Conservation (phyloP, 2,113 vertebrate genomes). For the Bothrops jararaca region DNA sequence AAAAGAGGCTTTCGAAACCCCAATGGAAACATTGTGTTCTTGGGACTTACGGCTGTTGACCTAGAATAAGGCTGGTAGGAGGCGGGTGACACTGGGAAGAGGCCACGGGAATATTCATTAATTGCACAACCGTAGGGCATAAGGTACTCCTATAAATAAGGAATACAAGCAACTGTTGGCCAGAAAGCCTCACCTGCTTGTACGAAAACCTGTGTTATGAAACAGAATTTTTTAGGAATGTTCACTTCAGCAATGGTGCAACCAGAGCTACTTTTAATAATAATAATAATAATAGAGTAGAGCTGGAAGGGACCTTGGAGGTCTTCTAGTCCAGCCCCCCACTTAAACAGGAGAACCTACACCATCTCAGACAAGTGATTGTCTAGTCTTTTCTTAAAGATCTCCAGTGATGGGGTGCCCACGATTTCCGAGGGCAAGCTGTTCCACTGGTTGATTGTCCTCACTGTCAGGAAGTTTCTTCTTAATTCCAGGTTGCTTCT, state of each 20-base stretch:
- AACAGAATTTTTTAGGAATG: conserved; percentile 2
- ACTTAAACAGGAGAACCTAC: too few relatives aligned
- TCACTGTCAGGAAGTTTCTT: too few relatives aligned
- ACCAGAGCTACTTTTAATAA: background rate
- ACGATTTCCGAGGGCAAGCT: too few relatives aligned
- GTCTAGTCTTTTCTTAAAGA: too few relatives aligned
- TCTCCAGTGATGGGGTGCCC: too few relatives aligned
- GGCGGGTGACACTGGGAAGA: conserved; percentile 63
- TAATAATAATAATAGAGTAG: too few relatives aligned
- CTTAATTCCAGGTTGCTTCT: too few relatives aligned
- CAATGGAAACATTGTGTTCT: conserved; percentile 54
- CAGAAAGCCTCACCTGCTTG: conserved; percentile 20
- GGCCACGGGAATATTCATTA: conserved; percentile 69
- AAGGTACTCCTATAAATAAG: conserved; percentile 72
- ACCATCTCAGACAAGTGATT: too few relatives aligned
- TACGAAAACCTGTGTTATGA: background rate
- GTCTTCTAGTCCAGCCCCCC: too few relatives aligned
- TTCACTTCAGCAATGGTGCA: background rate
- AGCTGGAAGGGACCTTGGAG: too few relatives aligned
- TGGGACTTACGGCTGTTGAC: conserved; percentile 68
- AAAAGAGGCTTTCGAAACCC: conserved; percentile 33
- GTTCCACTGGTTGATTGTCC: too few relatives aligned
- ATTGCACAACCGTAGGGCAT: conserved; percentile 70
- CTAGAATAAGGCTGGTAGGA: conserved; percentile 70
- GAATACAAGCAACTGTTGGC: conserved; percentile 63